phyloP scores from a whole-genome alignment of 2,113 vertebrate genomes.

The Bufo bufo region DNA sequence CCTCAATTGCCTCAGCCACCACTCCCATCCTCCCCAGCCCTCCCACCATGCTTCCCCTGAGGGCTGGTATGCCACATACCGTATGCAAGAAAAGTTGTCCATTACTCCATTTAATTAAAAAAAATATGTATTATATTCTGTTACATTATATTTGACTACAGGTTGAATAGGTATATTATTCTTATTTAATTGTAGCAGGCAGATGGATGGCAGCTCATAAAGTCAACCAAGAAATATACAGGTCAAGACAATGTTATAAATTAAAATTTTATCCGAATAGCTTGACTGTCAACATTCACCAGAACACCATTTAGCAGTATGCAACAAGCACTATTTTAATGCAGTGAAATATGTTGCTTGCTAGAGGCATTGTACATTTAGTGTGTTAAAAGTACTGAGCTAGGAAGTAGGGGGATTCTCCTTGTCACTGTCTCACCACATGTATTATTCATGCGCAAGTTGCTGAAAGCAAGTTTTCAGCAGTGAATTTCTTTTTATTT shows the following conservation, averaged over 20 bases:
- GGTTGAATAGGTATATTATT: not conserved
- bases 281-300: not conserved
- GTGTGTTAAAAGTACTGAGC: conserved; percentile 9
- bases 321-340: conserved; percentile 2
- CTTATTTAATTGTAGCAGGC: not conserved
- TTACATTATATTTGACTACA: not conserved
- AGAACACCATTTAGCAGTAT: not conserved
- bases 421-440: conserved; percentile 10
- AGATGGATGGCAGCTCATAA: not conserved
- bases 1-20: too few species aligned
- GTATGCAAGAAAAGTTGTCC: too few species aligned
- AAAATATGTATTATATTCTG: not conserved
- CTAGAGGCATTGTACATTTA: not conserved
- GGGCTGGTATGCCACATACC: too few species aligned
- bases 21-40: too few species aligned
- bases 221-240: not conserved
- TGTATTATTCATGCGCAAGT: not conserved
- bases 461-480: not conserved
- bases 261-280: not conserved
- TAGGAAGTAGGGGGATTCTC: not conserved
- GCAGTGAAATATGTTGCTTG: not conserved
- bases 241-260: not conserved
- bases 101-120: not conserved
- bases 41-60: too few species aligned
- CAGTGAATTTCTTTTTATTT: not conserved